These are phyloP conservation scores for Taenioides sp. DNA, from an alignment of 2,797 vertebrate genomes.

Conservation along the genomic window DNA sequence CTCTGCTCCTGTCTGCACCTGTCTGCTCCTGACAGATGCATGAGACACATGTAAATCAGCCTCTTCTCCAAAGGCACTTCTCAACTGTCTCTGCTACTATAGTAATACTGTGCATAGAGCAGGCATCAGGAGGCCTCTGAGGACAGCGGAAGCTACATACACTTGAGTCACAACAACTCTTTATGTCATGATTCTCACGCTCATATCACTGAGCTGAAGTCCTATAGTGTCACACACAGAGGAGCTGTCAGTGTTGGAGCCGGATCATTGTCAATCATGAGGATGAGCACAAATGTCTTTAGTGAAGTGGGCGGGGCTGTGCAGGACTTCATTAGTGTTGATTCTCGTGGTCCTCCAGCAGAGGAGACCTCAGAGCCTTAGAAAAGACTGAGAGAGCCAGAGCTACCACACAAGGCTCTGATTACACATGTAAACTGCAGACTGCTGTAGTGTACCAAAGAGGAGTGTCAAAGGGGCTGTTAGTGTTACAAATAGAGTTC, in stretches of 20 bases:
- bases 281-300: slow-evolving; percentile 53
- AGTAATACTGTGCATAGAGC: slow-evolving; percentile 72
- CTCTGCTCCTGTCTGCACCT: slow-evolving; percentile 52
- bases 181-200: background rate
- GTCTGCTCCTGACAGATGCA: slow-evolving; percentile 40
- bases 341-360: slow-evolving; percentile 53
- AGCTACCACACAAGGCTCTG: no score
- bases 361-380: slow-evolving; percentile 78
- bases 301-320: slow-evolving; percentile 37
- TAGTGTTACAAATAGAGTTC: slow-evolving; percentile 67
- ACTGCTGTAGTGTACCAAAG: slow-evolving; percentile 74
- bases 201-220: slow-evolving; percentile 37
- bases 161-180: slow-evolving; percentile 9
- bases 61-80: slow-evolving; percentile 78
- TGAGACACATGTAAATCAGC: slow-evolving; percentile 49
- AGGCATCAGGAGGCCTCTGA: slow-evolving; percentile 51
- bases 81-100: slow-evolving; percentile 70
- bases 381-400: slow-evolving; percentile 81
- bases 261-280: slow-evolving; percentile 49
- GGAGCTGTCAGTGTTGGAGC: slow-evolving; percentile 69
- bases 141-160: slow-evolving; percentile 66
- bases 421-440: slow-evolving; percentile 69
- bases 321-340: slow-evolving; percentile 70
- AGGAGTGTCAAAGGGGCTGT: slow-evolving; percentile 66
- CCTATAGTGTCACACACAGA: slow-evolving; percentile 25